phyloP scores from a whole-genome alignment of 1,140 invertebrate species.

The Augochlora pura region DNA sequence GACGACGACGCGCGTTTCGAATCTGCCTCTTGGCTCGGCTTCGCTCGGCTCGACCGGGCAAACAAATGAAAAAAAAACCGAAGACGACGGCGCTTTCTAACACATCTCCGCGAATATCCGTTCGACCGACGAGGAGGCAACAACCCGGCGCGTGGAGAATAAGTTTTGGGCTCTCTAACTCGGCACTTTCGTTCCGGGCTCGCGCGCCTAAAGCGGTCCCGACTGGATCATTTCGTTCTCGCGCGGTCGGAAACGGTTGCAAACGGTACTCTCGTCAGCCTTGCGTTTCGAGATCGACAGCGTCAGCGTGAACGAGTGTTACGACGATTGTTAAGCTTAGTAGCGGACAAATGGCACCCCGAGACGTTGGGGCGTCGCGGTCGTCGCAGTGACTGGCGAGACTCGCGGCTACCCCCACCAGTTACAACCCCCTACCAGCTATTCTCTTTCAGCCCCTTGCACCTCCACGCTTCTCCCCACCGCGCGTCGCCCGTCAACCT shows the following conservation, averaged over 20 bases:
- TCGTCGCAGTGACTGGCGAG: slow-evolving; percentile 79
- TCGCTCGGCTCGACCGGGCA: too few species aligned
- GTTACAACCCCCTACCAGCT: slow-evolving; percentile 47
- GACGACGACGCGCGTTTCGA: background rate
- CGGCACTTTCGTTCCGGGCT: background rate
- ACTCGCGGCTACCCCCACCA: slow-evolving; percentile 67
- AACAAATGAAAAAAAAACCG: slow-evolving; percentile 23
- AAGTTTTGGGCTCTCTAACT: background rate
- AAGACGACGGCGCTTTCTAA: background rate
- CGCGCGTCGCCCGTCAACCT: slow-evolving; percentile 19
- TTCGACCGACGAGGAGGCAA: background rate
- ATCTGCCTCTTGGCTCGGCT: background rate
- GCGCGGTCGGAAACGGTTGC: background rate
- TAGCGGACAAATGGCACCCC: slow-evolving; percentile 70
- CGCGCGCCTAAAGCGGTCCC: slow-evolving; percentile 12
- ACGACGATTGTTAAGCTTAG: slow-evolving; percentile 60
- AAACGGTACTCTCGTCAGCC: too few species aligned
- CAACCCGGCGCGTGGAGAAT: background rate
- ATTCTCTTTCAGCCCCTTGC: slow-evolving; percentile 59
- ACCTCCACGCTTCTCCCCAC: slow-evolving; percentile 55
- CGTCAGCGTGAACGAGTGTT: slow-evolving; percentile 9
- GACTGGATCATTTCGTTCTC: background rate
- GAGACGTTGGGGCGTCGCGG: slow-evolving; percentile 78
- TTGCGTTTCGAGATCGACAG: slow-evolving; percentile 3
- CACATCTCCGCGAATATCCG: slow-evolving; percentile 18